phyloP scores from a whole-genome alignment of 2,113 vertebrate species.

The Tragelaphus imberbis region DNA sequence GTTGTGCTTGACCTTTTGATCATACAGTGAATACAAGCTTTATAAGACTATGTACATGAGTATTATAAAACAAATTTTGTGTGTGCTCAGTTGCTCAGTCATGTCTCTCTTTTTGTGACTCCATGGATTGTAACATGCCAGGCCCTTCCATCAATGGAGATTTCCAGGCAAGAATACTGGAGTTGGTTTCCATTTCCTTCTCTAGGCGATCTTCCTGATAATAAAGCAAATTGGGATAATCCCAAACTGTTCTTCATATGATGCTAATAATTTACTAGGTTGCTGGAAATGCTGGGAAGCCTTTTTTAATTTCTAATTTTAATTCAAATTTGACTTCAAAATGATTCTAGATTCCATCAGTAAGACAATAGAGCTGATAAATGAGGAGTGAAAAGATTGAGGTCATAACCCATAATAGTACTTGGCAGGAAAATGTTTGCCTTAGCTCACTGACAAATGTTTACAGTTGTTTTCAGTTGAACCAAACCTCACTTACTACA shows the following conservation, averaged over 20 bases:
- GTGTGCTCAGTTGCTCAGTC: not conserved
- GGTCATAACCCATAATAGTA: not conserved
- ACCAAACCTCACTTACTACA: not conserved
- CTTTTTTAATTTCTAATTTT: not conserved
- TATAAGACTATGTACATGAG: not conserved
- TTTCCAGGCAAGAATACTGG: not conserved
- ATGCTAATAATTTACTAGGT: not conserved
- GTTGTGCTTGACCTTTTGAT: not conserved
- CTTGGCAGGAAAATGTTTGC: not conserved
- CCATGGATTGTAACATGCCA: not conserved
- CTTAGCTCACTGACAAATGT: not conserved
- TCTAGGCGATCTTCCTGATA: accelerated
- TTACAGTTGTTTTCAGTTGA: not conserved
- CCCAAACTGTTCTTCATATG: not conserved
- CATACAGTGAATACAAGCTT: not conserved
- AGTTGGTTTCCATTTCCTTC: not conserved
- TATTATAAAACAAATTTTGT: not conserved
- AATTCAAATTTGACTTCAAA: not conserved
- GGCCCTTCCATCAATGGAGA: not conserved
- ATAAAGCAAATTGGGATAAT: not conserved
- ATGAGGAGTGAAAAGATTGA: not conserved
- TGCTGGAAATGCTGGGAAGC: not conserved
- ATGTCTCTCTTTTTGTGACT: not conserved
- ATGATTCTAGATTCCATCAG: not conserved
- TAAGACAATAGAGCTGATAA: not conserved